Conservation (phyloP, 2,888 invertebrate species). For the Chloromyia formosa region DNA sequence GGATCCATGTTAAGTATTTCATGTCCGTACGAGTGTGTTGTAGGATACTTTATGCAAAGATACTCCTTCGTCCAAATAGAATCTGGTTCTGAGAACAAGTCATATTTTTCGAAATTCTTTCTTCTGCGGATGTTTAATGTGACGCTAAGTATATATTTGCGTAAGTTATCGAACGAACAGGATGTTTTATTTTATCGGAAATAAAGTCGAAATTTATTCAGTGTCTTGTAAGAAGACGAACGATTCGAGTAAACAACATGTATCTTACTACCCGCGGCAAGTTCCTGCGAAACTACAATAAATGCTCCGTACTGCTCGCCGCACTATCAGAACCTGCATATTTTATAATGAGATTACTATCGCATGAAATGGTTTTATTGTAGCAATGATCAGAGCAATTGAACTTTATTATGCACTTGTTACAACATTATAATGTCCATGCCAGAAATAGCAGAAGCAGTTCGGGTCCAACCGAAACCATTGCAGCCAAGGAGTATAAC, state of each 20-base stretch:
- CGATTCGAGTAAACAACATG: background rate
- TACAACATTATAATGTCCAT: background rate
- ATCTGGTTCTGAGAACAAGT: background rate
- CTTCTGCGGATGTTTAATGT: background rate
- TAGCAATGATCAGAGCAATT: slow-evolving; percentile 22
- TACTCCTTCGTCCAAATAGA: background rate
- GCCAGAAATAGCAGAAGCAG: background rate
- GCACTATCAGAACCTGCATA: background rate
- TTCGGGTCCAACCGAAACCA: no score
- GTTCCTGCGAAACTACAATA: background rate
- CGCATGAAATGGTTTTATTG: background rate
- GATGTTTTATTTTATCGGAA: background rate
- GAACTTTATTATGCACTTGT: slow-evolving; percentile 24
- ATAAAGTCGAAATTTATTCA: background rate
- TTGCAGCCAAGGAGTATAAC: no score
- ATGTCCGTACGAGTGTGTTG: background rate
- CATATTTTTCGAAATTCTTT: slow-evolving; percentile 1
- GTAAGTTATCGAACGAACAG: background rate
- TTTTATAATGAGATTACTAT: slow-evolving; percentile 2
- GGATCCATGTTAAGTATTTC: background rate
- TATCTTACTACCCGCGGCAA: background rate
- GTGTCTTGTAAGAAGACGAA: background rate
- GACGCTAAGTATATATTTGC: background rate
- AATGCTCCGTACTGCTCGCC: no score
- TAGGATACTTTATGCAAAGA: background rate